These are phyloP conservation scores for Phyto melanocephala DNA, from an alignment of 2,888 invertebrate genomes.

Conservation along the genomic window DNA sequence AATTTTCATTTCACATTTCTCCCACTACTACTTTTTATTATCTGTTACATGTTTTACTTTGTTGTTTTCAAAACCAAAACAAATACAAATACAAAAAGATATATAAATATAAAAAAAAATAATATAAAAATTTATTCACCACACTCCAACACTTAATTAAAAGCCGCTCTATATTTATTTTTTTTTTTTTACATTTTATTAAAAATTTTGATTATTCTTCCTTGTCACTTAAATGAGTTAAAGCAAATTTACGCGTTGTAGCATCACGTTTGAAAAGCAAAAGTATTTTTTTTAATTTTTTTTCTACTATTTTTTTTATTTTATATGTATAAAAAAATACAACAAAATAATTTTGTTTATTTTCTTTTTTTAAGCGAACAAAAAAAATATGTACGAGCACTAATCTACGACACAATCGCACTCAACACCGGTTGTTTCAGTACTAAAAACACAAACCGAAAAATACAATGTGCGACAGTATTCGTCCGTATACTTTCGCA, in stretches of 20 bases:
- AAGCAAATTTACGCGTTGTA: not conserved
- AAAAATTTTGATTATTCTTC: not conserved
- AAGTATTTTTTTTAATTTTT: not conserved
- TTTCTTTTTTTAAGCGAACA: slow-evolving; percentile 41
- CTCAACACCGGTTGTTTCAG: slow-evolving; percentile 63
- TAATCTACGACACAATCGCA: slow-evolving; percentile 41
- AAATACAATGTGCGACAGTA: slow-evolving; percentile 38
- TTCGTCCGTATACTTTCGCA: slow-evolving; percentile 23
- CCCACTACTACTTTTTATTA: too few species aligned
- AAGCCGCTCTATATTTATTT: not conserved
- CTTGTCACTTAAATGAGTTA: not conserved
- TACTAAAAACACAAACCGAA: slow-evolving; percentile 48
- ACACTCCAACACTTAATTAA: not conserved
- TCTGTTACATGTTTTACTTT: not conserved
- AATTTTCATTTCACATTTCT: too few species aligned
- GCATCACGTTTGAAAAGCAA: slow-evolving; percentile 8
- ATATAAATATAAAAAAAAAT: too few species aligned
- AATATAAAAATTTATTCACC: too few species aligned
- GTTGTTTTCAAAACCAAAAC: too few species aligned
- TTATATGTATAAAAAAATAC: not conserved
- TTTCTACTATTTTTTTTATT: not conserved
- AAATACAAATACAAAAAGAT: too few species aligned
- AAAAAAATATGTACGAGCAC: slow-evolving; percentile 33
- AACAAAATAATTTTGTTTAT: slow-evolving; percentile 29
- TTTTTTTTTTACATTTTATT: not conserved